phyloP scores from a whole-genome alignment of 2,888 invertebrate species.

The Plutella xylostella region DNA sequence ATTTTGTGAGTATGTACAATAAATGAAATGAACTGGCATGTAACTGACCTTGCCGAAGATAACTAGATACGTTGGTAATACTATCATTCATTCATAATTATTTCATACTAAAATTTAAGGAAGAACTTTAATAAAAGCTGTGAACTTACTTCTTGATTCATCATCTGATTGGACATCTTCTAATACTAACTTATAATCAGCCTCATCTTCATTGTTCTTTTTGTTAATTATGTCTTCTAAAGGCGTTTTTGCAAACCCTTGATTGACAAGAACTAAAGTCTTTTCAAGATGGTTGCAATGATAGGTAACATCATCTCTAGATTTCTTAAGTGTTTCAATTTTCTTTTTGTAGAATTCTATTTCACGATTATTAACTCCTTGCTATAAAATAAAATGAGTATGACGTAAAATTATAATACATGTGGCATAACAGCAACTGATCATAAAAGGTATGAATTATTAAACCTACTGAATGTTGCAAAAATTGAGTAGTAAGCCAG shows the following conservation, averaged over 20 bases:
- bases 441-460: no score
- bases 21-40: no score
- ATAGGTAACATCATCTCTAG: constrained; percentile 33
- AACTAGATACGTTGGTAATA: no score
- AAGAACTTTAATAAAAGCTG: neutral
- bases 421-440: no score
- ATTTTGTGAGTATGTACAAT: no score
- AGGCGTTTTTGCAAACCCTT: constrained; percentile 33
- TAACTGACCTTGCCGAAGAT: no score
- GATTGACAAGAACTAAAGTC: constrained; percentile 42
- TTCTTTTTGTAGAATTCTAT: constrained; percentile 40
- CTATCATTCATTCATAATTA: no score
- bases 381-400: no score
- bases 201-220: constrained; percentile 20
- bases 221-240: constrained; percentile 17
- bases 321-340: constrained; percentile 33
- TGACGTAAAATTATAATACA: no score
- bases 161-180: constrained; percentile 49
- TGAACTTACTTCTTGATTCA: constrained; percentile 37
- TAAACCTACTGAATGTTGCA: no score
- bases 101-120: neutral
- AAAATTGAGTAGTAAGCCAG: no score
- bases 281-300: constrained; percentile 44
- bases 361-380: constrained; percentile 38
- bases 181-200: constrained; percentile 26